Base-by-base conservation (phyloP, 2,113 vertebrate species). In the Notiomystis cincta region DNA sequence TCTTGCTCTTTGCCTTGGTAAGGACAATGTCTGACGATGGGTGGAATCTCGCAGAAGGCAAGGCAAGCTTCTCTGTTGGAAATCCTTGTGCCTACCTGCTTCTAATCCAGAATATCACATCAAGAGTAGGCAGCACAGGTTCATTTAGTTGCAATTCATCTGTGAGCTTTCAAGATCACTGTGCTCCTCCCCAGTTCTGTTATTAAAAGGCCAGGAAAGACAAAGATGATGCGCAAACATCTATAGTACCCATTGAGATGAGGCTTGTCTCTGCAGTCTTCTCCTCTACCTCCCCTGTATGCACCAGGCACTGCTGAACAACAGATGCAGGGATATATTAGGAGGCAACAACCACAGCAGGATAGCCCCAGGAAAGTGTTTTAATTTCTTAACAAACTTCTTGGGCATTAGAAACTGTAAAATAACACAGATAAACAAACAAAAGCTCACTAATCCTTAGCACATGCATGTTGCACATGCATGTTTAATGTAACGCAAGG, bases 401-500 rank as follows among this genome's bases (percentile, higher is more conserved):
- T 72, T 88, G 73, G 50, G 48, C 87, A 67, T 48, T 77, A 64
- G 54, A 90, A 95, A 65, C 56, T 91, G 79, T 93, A 93, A 91
- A 93, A 75, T 54, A 91, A 30, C 71, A 82, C 51, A 89, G 57
- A 88, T 88, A n/a, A n/a, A n/a, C n/a, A 93, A 94, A 96, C 90
- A 93, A 88, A 86, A 78, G 61, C 80, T 67, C 56, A 13, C 75
- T 94, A 84, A 96, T 80, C 87, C 83, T 66, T 58, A 65, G 70
- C 70, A 79, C 80, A 93, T n/a, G n/a, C n/a, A n/a, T n/a, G 69
- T 40, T 81, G 58, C 73, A 77, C 61, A 73, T 82, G 73, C 87
- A 66, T 93, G 76, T 96, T 96, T 93, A 95, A 89, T 86, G 76
- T 75, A 86, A 91, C 90, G 93, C 61, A 54, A 79, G 90, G 51